Conservation (phyloP, 2,888 invertebrate genomes). For the Polydesmus complanatus region DNA sequence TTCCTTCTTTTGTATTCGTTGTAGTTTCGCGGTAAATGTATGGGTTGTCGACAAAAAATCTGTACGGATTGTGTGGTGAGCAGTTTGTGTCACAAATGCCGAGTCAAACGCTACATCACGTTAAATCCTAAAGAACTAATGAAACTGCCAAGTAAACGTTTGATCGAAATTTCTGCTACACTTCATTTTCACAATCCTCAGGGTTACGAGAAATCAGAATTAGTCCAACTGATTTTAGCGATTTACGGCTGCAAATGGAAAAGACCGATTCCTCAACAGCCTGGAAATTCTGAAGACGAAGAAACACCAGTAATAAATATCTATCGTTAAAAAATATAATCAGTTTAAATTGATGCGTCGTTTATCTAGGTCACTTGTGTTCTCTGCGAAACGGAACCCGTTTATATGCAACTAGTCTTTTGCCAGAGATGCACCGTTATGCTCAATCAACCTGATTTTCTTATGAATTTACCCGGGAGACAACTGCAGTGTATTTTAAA, state of each 20-base stretch:
- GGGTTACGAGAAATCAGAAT: conserved; percentile 10
- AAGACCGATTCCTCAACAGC: conserved; percentile 1
- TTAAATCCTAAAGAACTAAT: conserved; percentile 3
- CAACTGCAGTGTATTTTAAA: not conserved
- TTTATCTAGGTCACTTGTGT: too few species aligned
- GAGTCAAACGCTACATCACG: not conserved
- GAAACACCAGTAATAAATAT: too few species aligned
- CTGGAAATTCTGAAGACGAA: too few species aligned
- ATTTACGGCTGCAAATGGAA: conserved; percentile 7
- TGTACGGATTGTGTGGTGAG: conserved; percentile 2
- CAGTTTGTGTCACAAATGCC: not conserved
- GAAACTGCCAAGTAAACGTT: not conserved
- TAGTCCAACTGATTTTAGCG: conserved; percentile 7
- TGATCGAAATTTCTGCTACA: conserved; percentile 1
- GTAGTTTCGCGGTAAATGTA: not conserved
- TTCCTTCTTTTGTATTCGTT: not conserved
- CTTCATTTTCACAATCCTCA: conserved; percentile 6
- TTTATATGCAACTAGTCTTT: not conserved
- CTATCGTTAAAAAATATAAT: too few species aligned
- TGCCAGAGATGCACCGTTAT: not conserved
- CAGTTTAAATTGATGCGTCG: too few species aligned
- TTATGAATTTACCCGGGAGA: not conserved
- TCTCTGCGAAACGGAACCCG: not conserved
- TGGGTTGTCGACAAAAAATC: conserved; percentile 2
- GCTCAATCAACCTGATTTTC: not conserved